Conservation (phyloP, 2,113 vertebrate genomes). For the Cinclus cinclus region DNA sequence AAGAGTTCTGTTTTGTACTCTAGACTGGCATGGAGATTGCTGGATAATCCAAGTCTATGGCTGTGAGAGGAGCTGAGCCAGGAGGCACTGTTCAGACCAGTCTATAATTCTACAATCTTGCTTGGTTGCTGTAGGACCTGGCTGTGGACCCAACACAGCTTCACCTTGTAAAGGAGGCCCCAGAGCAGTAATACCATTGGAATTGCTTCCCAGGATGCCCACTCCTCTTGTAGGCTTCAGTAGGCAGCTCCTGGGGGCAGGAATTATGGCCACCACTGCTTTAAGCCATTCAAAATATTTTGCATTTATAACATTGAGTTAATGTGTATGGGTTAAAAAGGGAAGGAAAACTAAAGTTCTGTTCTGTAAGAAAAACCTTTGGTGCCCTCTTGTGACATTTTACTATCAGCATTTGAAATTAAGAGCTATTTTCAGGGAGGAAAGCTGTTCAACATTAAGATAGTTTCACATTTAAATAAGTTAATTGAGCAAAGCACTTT, state of each 20-base stretch:
- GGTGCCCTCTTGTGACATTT: slow-evolving; percentile 61
- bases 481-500: neutral
- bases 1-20: neutral
- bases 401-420: neutral
- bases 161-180: neutral
- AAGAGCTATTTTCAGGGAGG: neutral
- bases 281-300: slow-evolving; percentile 12
- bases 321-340: neutral
- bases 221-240: neutral
- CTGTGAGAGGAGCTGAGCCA: neutral
- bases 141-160: neutral
- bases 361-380: slow-evolving; percentile 36
- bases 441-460: neutral
- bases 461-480: neutral
- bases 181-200: neutral
- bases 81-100: neutral
- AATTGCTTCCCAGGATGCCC: neutral
- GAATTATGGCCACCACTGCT: neutral
- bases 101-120: neutral
- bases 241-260: neutral
- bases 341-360: neutral
- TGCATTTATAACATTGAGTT: neutral
- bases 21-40: neutral
- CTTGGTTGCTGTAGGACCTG: neutral
- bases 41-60: neutral